Conservation (phyloP, 2,113 vertebrate genomes). For the Perognathus longimembris region DNA sequence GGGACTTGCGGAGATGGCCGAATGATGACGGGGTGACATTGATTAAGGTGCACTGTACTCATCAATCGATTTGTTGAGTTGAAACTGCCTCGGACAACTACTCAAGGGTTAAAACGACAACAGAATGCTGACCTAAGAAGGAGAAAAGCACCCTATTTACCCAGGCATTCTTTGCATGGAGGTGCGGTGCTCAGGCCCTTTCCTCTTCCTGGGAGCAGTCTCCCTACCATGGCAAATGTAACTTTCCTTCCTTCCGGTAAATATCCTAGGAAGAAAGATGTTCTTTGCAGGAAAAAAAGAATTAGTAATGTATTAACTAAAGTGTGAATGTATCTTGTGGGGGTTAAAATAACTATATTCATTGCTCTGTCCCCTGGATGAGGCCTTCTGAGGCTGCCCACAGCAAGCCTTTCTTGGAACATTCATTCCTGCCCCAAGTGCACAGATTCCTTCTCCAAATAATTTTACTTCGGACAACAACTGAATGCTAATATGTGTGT, state of each 20-base stretch:
- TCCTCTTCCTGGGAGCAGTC: fast-evolving
- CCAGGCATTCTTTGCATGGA: background rate
- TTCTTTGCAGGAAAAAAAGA: slow-evolving; percentile 63
- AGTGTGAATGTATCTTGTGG: slow-evolving; percentile 58
- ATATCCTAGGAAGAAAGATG: slow-evolving; percentile 68
- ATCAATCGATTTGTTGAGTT: too few species aligned
- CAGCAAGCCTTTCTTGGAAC: slow-evolving; percentile 63
- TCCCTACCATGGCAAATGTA: background rate
- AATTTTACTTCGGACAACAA: slow-evolving; percentile 67
- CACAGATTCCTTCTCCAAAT: slow-evolving; percentile 78
- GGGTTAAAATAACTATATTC: slow-evolving; percentile 66
- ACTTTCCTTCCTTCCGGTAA: slow-evolving; percentile 55
- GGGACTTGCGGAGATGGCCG: too few species aligned
- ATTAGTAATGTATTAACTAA: too few species aligned
- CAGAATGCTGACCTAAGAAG: too few species aligned
- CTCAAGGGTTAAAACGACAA: too few species aligned
- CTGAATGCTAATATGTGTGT: slow-evolving; percentile 75
- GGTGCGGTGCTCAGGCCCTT: fast-evolving
- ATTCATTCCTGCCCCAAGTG: slow-evolving; percentile 65
- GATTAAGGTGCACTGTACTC: too few species aligned
- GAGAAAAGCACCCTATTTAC: background rate
- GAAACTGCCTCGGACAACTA: too few species aligned
- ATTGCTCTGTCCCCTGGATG: slow-evolving; percentile 74
- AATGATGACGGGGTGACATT: too few species aligned
- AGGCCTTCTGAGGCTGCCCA: slow-evolving; percentile 64